These are phyloP conservation scores for Sesia bembeciformis DNA, from an alignment of 2,888 invertebrate species.

Conservation along the genomic window DNA sequence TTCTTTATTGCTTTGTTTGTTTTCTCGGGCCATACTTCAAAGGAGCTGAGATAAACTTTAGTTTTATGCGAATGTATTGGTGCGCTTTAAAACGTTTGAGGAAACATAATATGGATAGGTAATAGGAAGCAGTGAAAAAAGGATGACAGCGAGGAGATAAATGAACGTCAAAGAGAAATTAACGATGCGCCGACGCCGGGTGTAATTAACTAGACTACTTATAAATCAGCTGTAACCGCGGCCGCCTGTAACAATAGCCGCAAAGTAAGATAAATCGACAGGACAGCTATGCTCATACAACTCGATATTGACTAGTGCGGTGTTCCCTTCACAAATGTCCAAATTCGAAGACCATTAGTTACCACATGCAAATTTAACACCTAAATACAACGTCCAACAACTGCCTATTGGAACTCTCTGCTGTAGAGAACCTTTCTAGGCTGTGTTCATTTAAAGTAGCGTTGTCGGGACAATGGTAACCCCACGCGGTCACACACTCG, in stretches of 20 bases:
- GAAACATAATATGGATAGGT: not conserved
- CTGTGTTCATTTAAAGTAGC: constrained; percentile 38
- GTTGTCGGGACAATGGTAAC: constrained; percentile 47
- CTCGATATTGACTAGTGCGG: constrained; percentile 58
- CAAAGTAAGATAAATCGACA: constrained; percentile 70
- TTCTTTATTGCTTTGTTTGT: constrained; percentile 74
- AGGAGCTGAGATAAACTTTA: constrained; percentile 67
- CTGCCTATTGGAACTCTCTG: constrained; percentile 12
- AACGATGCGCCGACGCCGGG: constrained; percentile 50
- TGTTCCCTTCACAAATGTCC: constrained; percentile 33
- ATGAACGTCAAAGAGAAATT: constrained; percentile 35
- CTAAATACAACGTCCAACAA: constrained; percentile 9
- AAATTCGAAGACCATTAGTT: not conserved
- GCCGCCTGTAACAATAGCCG: constrained; percentile 57
- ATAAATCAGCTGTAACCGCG: constrained; percentile 64
- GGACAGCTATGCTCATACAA: constrained; percentile 58
- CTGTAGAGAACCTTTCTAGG: constrained; percentile 18
- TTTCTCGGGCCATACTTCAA: constrained; percentile 71
- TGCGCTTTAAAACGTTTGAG: not conserved
- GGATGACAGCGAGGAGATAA: constrained; percentile 35
- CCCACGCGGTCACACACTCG: constrained; percentile 71
- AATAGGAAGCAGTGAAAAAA: constrained; percentile 13
- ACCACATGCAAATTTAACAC: constrained; percentile 17
- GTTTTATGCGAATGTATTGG: constrained; percentile 64
- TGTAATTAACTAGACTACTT: constrained; percentile 63